These are phyloP conservation scores for Drosophila ambigua DNA, from an alignment of 1,140 invertebrate species.

Conservation along the genomic window DNA sequence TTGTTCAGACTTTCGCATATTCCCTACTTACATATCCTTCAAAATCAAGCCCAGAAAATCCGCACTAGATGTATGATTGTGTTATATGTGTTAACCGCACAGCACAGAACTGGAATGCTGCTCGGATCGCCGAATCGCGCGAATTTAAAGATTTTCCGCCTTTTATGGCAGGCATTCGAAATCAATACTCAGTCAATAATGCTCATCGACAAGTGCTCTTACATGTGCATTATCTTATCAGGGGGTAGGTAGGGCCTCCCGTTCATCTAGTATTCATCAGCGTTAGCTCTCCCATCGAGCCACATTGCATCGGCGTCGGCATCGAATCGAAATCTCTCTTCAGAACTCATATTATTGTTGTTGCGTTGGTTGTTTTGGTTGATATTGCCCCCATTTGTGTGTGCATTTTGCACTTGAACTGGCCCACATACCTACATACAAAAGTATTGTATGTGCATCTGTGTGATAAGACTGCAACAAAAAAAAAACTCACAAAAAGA, in stretches of 20 bases:
- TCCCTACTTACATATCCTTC: conserved; percentile 42
- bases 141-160: conserved; percentile 70
- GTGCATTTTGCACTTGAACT: conserved; percentile 75
- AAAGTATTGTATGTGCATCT: neutral
- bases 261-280: conserved; percentile 41
- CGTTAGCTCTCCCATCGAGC: conserved; percentile 26
- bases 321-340: conserved; percentile 14
- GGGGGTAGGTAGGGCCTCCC: conserved; percentile 34
- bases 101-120: conserved; percentile 50
- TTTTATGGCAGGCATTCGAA: conserved; percentile 25
- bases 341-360: conserved; percentile 11
- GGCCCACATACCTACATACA: conserved; percentile 34
- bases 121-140: conserved; percentile 23
- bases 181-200: conserved; percentile 55
- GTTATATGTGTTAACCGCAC: conserved; percentile 23
- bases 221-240: conserved; percentile 72
- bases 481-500: conserved; percentile 15
- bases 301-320: conserved; percentile 8
- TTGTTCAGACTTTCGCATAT: neutral
- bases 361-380: conserved; percentile 31
- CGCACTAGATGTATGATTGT: conserved; percentile 8
- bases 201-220: conserved; percentile 36
- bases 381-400: conserved; percentile 55
- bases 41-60: conserved; percentile 5
- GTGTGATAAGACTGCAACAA: conserved; percentile 50